Percentiles rank a stretch among this genome's conserved stretches.
phyloP scores from a whole-genome alignment of 2,888 invertebrate genomes.

The Campoletis raptor region DNA sequence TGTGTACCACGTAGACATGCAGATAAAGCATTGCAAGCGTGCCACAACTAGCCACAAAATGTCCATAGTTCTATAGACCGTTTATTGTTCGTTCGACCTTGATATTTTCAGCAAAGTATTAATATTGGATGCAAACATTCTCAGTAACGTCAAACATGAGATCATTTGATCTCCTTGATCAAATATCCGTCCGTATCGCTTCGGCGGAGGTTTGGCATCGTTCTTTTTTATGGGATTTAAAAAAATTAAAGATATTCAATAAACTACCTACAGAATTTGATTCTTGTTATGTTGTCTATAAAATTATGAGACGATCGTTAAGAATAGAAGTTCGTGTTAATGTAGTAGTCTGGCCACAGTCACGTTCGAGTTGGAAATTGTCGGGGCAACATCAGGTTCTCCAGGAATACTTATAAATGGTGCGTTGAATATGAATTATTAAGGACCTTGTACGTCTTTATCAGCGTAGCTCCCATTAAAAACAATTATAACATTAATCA shows the following conservation, averaged over 20 bases:
- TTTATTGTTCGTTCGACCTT: neutral
- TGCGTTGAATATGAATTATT: too few species aligned
- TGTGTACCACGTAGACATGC: slow-evolving; percentile 14
- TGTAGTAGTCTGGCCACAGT: too few species aligned
- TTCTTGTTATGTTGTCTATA: neutral
- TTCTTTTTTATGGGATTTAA: too few species aligned
- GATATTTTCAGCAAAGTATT: neutral
- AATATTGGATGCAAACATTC: neutral
- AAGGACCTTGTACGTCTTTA: too few species aligned
- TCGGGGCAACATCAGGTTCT: too few species aligned
- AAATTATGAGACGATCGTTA: too few species aligned
- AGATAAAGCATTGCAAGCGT: slow-evolving; percentile 50
- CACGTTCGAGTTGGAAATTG: too few species aligned
- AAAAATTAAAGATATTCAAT: neutral
- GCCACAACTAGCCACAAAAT: slow-evolving; percentile 40
- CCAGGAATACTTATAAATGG: too few species aligned
- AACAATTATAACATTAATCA: too few species aligned
- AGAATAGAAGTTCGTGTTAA: too few species aligned
- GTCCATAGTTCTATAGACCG: slow-evolving; percentile 11
- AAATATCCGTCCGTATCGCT: neutral
- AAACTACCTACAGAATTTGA: neutral
- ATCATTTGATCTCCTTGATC: neutral
- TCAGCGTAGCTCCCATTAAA: too few species aligned
- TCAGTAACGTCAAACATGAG: neutral
- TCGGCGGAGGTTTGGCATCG: too few species aligned